Conservation (phyloP, 2,113 vertebrate genomes). For the Atrichornis clamosus region DNA sequence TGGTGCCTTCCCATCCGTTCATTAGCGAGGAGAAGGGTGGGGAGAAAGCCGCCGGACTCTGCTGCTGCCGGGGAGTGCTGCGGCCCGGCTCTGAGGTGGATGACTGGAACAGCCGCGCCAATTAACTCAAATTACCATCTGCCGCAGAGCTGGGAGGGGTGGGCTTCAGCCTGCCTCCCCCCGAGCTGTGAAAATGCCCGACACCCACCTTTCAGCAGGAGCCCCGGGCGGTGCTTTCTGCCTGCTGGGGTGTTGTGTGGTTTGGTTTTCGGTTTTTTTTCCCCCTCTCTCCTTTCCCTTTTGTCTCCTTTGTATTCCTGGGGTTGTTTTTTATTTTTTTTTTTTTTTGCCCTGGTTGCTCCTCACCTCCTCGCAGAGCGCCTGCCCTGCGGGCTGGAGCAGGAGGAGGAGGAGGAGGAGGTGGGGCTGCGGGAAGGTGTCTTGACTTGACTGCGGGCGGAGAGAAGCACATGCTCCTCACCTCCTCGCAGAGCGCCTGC, state of each 20-base stretch:
- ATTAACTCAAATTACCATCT: slow-evolving; percentile 26
- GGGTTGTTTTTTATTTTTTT: no score
- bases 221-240: neutral
- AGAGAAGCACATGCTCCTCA: no score
- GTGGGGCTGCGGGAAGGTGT: slow-evolving; percentile 33
- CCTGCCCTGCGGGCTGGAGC: neutral
- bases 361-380: neutral
- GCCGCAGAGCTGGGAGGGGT: neutral
- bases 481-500: neutral
- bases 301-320: neutral
- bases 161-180: neutral
- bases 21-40: neutral
- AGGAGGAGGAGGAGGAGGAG: neutral
- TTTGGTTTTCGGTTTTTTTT: no score
- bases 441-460: slow-evolving; percentile 31
- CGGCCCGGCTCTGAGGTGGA: neutral
- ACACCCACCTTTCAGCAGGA: neutral
- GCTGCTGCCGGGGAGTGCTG: neutral
- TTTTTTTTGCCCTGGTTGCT: neutral
- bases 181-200: neutral
- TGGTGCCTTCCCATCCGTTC: neutral
- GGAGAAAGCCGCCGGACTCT: neutral
- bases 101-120: neutral
- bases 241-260: no score
- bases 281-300: neutral